Conservation (phyloP, 2,888 invertebrate genomes). For the Strigamia crassipes region DNA sequence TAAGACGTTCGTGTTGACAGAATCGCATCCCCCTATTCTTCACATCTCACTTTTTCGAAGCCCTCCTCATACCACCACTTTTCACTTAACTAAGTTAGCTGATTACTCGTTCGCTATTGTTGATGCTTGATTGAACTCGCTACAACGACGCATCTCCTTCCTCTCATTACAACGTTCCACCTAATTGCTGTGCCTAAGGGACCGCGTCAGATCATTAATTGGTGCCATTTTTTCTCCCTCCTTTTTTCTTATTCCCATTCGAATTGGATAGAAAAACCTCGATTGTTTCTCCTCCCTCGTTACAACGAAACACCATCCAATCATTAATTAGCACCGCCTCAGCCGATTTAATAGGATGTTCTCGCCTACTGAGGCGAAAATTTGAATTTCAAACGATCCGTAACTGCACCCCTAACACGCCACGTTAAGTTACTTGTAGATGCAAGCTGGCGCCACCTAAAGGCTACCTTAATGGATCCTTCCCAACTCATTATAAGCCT, state of each 20-base stretch:
- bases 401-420: conserved; percentile 10
- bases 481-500: conserved; percentile 10
- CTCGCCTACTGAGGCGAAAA: conserved; percentile 10
- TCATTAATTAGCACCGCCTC: conserved; percentile 3
- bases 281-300: not conserved
- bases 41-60: not conserved
- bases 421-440: conserved; percentile 2
- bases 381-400: conserved; percentile 10
- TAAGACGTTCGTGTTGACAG: conserved; percentile 16
- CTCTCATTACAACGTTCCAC: not conserved
- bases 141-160: not conserved
- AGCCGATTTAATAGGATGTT: conserved; percentile 10
- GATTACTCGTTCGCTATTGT: conserved; percentile 10
- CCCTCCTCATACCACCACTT: not conserved
- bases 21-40: conserved; percentile 15
- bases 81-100: conserved; percentile 7
- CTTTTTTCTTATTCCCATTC: not conserved
- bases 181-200: conserved; percentile 10
- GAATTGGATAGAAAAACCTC: conserved; percentile 10
- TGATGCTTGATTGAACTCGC: conserved; percentile 10
- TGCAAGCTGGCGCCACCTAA: conserved; percentile 10
- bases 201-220: conserved; percentile 3
- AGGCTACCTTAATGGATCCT: conserved; percentile 4
- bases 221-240: not conserved
- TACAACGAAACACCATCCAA: conserved; percentile 4